Evolutionary conservation across 1,140 invertebrate species (phyloP).

Genomic region (Drosophila santomea): DNA sequence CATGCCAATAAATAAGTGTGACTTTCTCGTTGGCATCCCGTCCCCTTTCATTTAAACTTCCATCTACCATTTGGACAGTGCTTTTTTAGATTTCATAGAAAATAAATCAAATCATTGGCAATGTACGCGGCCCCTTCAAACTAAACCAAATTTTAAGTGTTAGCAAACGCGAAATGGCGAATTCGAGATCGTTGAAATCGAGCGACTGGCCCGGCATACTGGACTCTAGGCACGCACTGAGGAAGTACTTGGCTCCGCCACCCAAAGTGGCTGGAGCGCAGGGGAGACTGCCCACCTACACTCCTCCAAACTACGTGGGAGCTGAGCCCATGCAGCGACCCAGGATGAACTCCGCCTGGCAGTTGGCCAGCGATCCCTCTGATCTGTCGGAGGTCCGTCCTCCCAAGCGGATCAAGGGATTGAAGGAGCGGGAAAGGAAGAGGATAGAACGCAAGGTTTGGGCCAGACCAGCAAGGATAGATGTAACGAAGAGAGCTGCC

Average conservation of each 20-base stretch:
- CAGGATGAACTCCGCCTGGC: slow-evolving; percentile 32
- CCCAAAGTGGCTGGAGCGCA: not conserved
- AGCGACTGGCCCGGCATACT: slow-evolving; percentile 4
- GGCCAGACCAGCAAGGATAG: slow-evolving; percentile 2
- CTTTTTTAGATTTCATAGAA: slow-evolving; percentile 16
- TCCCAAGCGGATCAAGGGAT: not conserved
- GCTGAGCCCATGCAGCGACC: not conserved
- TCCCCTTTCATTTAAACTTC: slow-evolving; percentile 4
- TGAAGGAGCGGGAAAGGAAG: slow-evolving; percentile 2
- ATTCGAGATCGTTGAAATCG: not conserved
- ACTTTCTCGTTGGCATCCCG: slow-evolving; percentile 18
- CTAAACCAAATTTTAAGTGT: slow-evolving; percentile 13
- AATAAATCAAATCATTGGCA: slow-evolving; percentile 9
- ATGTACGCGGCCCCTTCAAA: slow-evolving; percentile 6
- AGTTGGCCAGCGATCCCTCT: slow-evolving; percentile 33
- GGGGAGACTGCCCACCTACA: not conserved
- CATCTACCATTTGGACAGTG: not conserved
- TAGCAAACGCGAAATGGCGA: not conserved
- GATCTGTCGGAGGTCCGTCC: not conserved
- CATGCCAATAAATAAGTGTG: slow-evolving; percentile 44
- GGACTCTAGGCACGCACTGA: slow-evolving; percentile 14
- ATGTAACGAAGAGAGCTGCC: not conserved
- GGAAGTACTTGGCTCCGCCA: not conserved
- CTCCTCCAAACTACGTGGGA: not conserved
- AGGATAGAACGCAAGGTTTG: slow-evolving; percentile 4